Conservation (phyloP, 37 sponge, comb jelly and placozoan genomes). For the Eunapius fragilis region DNA sequence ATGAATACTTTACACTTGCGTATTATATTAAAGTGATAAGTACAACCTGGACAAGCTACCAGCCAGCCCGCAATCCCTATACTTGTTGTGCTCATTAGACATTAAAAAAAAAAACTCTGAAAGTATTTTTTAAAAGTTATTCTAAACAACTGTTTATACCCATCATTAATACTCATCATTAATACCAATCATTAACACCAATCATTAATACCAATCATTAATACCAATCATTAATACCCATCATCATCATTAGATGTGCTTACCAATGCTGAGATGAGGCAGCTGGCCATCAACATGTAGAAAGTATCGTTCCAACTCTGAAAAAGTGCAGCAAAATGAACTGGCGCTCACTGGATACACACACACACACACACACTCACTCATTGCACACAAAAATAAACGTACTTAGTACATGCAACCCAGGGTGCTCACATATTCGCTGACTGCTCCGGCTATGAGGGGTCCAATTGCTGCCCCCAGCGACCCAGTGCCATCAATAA, state of each 20-base stretch:
- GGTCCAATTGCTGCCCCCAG: conserved; percentile 79
- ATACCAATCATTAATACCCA: too few relatives aligned
- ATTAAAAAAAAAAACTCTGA: too few relatives aligned
- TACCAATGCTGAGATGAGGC: conserved; percentile 77
- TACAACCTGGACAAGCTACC: too few relatives aligned
- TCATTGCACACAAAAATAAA: not conserved
- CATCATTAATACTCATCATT: too few relatives aligned
- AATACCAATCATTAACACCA: too few relatives aligned
- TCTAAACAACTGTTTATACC: too few relatives aligned
- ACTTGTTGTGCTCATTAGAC: too few relatives aligned
- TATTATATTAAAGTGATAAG: too few relatives aligned
- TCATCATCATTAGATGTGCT: conserved; percentile 5
- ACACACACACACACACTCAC: not conserved
- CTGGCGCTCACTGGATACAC: not conserved
- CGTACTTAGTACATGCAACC: not conserved
- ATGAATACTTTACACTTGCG: too few relatives aligned
- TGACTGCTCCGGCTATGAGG: conserved; percentile 43
- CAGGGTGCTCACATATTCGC: conserved; percentile 26
- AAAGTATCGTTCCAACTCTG: conserved; percentile 77
- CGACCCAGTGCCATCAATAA: conserved; percentile 88
- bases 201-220: too few relatives aligned
- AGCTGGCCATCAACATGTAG: conserved; percentile 79
- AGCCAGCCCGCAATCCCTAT: too few relatives aligned
- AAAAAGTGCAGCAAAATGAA: not conserved
- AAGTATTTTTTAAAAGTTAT: too few relatives aligned